Conservation (phyloP, 2,888 invertebrate genomes). For the Eupelmus urozonus region DNA sequence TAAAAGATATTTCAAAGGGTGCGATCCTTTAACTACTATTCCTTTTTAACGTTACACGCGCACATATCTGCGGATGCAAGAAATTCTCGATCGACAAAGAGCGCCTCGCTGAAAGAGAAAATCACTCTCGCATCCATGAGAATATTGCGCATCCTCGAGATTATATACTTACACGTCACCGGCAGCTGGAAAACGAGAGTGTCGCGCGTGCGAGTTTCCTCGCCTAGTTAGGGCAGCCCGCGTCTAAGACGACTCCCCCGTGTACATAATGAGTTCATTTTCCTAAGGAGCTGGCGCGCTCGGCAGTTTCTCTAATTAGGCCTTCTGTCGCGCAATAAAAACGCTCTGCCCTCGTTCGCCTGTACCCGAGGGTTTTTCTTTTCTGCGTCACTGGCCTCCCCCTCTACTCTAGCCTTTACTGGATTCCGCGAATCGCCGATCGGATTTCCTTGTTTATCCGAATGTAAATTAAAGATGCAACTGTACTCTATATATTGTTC, state of each 20-base stretch:
- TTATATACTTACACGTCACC: too few relatives aligned
- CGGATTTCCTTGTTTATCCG: slow-evolving; percentile 26
- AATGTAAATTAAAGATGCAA: slow-evolving; percentile 20
- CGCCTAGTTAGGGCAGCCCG: slow-evolving; percentile 55
- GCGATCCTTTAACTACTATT: too few relatives aligned
- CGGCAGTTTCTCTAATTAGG: slow-evolving; percentile 59
- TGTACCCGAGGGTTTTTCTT: slow-evolving; percentile 30
- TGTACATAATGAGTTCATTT: slow-evolving; percentile 60
- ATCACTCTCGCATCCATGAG: slow-evolving; percentile 15
- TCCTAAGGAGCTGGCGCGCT: slow-evolving; percentile 30
- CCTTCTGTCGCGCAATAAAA: slow-evolving; percentile 54
- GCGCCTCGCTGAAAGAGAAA: slow-evolving; percentile 13
- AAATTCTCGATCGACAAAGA: neutral
- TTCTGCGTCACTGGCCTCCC: too few relatives aligned
- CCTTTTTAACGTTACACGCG: too few relatives aligned
- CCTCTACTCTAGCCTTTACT: too few relatives aligned
- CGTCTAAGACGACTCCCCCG: slow-evolving; percentile 15
- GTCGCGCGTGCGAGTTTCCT: slow-evolving; percentile 51
- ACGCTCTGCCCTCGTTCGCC: slow-evolving; percentile 48
- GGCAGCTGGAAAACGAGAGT: slow-evolving; percentile 55
- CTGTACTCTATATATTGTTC: neutral
- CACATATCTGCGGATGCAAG: too few relatives aligned
- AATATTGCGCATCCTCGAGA: too few relatives aligned
- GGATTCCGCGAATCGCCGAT: too few relatives aligned
- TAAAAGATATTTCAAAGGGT: too few relatives aligned